Evolutionary conservation across 1,140 invertebrate species (phyloP), one percentile per base, ranked within the genome.

Genomic region (Agrypnia vestita): DNA sequence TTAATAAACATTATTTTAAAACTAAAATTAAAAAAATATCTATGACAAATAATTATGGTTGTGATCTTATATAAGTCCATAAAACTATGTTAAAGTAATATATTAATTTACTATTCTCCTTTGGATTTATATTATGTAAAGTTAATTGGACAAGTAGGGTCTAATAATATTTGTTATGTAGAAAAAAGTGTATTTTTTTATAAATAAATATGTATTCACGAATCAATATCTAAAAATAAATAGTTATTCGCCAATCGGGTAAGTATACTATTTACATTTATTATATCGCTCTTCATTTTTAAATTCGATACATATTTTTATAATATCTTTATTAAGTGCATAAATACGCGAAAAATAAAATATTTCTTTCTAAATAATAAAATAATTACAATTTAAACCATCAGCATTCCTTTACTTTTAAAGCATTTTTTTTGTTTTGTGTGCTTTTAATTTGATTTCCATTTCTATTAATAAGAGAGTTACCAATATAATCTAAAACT

Each of bases 1-100:
- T 35, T 35, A 35, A n/a, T n/a, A n/a, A n/a, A n/a, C n/a, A n/a
- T n/a, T 59, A 59, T 19, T 12, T 11, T 6, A 19, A 15, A 59
- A 19, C 0, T 11, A 59, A 59, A 59, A 59, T 21, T 59, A 15
- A n/a, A 21, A 19, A 19, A 59, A 46, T 17, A 53, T 35, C 10
- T 71, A 53, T 71, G 67, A 71, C 47, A 71, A 71, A 51, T 71
- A 25, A 71, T 71, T 71, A 71, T 71, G 67, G 67, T 71, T 71
- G 67, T 71, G 67, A 71, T 71, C 51, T 15, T 71, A 51, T 17
- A 21, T 71, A 71, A 71, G 67, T 17, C 62, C 62, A 67, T 17
- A 17, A 67, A 67, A n/a, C 19, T 43, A 64, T 13, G 13, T 35
- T n/a, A 59, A 19, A 64, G 10, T 44, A 35, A 25, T 59, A n/a